A percentile compares a stretch with the other conserved stretches of the same genome.
These are phyloP conservation scores for Stenotaenia linearis DNA, from an alignment of 2,888 invertebrate genomes.

Conservation along the genomic window DNA sequence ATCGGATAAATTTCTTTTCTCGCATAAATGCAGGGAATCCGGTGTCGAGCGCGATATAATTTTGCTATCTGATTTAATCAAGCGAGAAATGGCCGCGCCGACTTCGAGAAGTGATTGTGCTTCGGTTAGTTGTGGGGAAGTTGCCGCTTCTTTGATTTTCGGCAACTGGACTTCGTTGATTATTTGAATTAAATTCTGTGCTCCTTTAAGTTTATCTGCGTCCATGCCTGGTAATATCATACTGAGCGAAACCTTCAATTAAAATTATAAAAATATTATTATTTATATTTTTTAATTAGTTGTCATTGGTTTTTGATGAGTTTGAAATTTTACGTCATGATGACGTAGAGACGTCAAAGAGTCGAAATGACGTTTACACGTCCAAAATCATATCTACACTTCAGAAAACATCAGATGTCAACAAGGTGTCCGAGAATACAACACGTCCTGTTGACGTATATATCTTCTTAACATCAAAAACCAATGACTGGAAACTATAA, in stretches of 20 bases:
- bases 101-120: slow-evolving; percentile 39
- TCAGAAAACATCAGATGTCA: too few species aligned
- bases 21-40: slow-evolving; percentile 40
- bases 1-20: background rate
- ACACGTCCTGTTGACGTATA: too few species aligned
- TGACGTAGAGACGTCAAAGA: too few species aligned
- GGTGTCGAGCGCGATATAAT: slow-evolving; percentile 39
- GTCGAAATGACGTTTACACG: too few species aligned
- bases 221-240: slow-evolving; percentile 27
- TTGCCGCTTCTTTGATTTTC: background rate
- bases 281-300: background rate
- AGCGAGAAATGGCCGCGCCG: background rate
- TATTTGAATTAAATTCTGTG: background rate
- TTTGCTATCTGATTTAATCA: slow-evolving; percentile 33
- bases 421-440: too few species aligned
- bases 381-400: too few species aligned
- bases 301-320: too few species aligned
- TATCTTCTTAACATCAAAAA: too few species aligned
- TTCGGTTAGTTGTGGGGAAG: slow-evolving; percentile 35
- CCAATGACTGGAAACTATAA: too few species aligned
- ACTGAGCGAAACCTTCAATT: slow-evolving; percentile 13
- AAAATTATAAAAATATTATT: background rate
- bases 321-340: too few species aligned
- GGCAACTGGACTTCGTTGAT: background rate
- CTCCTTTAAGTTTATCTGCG: background rate